phyloP scores from a whole-genome alignment of 2,797 vertebrate genomes.

The Intellagama lesueurii region DNA sequence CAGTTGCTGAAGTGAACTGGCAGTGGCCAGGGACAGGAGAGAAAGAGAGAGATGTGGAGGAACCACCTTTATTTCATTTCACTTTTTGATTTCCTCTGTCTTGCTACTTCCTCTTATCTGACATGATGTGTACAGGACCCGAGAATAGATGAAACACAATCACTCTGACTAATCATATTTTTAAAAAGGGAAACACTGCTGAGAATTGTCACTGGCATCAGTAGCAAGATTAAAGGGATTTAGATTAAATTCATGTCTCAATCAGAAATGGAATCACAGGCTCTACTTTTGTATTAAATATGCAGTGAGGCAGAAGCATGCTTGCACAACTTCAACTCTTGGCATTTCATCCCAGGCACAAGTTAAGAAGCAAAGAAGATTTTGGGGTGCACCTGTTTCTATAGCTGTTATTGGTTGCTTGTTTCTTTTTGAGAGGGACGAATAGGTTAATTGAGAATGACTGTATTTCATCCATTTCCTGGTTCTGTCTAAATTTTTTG shows the following conservation, averaged over 20 bases:
- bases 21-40: slow-evolving; percentile 49
- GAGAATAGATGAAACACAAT: not conserved
- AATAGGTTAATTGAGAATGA: not conserved
- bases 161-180: not conserved
- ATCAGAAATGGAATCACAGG: slow-evolving; percentile 54
- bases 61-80: not conserved
- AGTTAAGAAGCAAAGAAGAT: not conserved
- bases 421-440: not conserved
- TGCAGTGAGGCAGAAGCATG: slow-evolving; percentile 27
- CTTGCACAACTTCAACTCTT: not conserved
- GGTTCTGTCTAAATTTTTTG: too few relatives aligned
- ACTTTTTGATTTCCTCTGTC: not conserved
- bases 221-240: slow-evolving; percentile 55
- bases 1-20: slow-evolving; percentile 41
- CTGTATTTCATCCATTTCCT: too few relatives aligned
- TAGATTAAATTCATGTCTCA: slow-evolving; percentile 22
- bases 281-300: slow-evolving; percentile 32
- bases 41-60: not conserved
- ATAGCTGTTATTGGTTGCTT: not conserved
- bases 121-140: accelerated
- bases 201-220: slow-evolving; percentile 19
- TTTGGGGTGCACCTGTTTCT: not conserved
- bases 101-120: slow-evolving; percentile 14
- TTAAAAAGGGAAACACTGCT: not conserved
- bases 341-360: accelerated